Evolutionary conservation across 2,113 vertebrate genomes (phyloP).

Genomic region (Halcyon malimbica): DNA sequence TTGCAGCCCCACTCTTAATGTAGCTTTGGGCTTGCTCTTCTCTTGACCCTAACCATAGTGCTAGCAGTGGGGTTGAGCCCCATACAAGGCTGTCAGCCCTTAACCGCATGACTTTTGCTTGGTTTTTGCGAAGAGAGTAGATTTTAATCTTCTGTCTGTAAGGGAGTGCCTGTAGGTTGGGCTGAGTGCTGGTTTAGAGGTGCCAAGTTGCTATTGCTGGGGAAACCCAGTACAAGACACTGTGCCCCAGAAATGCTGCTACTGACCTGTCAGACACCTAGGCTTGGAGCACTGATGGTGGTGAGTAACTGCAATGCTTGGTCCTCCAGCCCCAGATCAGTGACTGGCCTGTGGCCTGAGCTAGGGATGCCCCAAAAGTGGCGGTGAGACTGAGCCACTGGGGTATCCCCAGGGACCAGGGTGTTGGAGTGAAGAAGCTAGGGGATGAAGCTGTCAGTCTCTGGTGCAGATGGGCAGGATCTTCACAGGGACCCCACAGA

Average conservation of each 20-base stretch:
- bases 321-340: rapidly evolving
- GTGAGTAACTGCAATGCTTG: rapidly evolving
- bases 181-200: background rate
- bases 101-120: background rate
- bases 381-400: background rate
- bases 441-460: too few species aligned
- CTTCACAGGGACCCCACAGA: background rate
- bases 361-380: background rate
- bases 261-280: rapidly evolving
- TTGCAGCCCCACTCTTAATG: background rate
- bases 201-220: background rate
- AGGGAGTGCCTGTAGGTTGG: too few species aligned
- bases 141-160: background rate
- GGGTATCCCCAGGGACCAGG: rapidly evolving
- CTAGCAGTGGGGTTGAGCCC: rapidly evolving
- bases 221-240: rapidly evolving
- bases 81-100: background rate
- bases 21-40: background rate
- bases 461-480: background rate
- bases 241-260: background rate
- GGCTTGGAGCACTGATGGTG: rapidly evolving
- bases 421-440: background rate
- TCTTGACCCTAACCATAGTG: background rate
- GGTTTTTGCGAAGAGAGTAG: background rate
- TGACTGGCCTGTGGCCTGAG: background rate